phyloP scores from a whole-genome alignment of 2,888 invertebrate species.

The Protophormia terraenovae region DNA sequence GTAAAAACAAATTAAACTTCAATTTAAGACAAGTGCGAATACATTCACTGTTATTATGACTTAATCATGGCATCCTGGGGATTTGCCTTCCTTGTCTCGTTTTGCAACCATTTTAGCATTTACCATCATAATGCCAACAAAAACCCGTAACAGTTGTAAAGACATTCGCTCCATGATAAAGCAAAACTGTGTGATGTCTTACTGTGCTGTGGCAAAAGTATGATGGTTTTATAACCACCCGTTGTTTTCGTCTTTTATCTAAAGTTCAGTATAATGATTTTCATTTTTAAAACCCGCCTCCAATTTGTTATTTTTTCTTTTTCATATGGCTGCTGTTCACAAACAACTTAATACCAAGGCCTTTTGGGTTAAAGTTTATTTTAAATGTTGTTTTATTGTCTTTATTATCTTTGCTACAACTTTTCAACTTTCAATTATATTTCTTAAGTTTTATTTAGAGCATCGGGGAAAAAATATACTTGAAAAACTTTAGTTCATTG shows the following conservation, averaged over 20 bases:
- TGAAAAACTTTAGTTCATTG: slow-evolving; percentile 20
- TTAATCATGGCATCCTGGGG: slow-evolving; percentile 69
- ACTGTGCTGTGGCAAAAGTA: not conserved
- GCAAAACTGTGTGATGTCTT: slow-evolving; percentile 57
- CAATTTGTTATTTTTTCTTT: slow-evolving; percentile 39
- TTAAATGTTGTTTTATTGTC: slow-evolving; percentile 58
- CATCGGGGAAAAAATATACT: not conserved
- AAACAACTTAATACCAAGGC: slow-evolving; percentile 45
- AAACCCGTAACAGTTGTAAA: slow-evolving; percentile 31
- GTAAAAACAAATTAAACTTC: slow-evolving; percentile 80
- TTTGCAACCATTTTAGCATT: slow-evolving; percentile 15
- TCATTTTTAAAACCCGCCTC: slow-evolving; percentile 53
- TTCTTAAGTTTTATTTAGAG: slow-evolving; percentile 30
- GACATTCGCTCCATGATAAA: slow-evolving; percentile 45
- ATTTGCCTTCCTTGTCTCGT: slow-evolving; percentile 25
- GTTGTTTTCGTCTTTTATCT: slow-evolving; percentile 30
- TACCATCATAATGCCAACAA: not conserved
- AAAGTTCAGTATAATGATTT: slow-evolving; percentile 8
- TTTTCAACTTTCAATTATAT: slow-evolving; percentile 59
- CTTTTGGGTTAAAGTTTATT: slow-evolving; percentile 56
- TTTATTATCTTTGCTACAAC: slow-evolving; percentile 55
- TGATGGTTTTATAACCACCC: slow-evolving; percentile 47
- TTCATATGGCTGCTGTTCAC: not conserved
- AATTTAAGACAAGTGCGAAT: slow-evolving; percentile 72
- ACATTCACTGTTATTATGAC: slow-evolving; percentile 61